Base-by-base conservation (phyloP, 1,140 invertebrate species). In the Hormaphis cornu region DNA sequence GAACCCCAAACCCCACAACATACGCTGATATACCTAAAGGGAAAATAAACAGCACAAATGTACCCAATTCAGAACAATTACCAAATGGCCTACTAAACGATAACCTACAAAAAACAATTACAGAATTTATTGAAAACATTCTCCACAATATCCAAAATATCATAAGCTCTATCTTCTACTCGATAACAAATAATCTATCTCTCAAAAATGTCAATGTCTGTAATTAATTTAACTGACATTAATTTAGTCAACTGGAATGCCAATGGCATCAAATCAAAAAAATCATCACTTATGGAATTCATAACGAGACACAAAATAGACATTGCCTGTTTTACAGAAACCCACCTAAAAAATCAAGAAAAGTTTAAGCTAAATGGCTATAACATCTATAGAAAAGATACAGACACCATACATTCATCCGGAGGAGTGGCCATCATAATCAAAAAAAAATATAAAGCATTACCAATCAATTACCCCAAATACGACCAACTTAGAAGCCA, bases 241-340 rank as follows among this genome's bases (percentile, higher is more conserved):
- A 40, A 40, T 8, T 40, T 40, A 40, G 37, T 40, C 14, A 40
- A 40, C 37, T 40, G 7, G 37, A 52, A 52, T 52, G 48, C 22
- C 48, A 52, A 52, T 18, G 48, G 48, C 22, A 53, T 53, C 22
- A 53, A 26, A 26, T 24, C 22, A 53, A 53, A 7, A 24, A 53
- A 53, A 53, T 53, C 50, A 26, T 26, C 50, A 24, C 35, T 69
- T 50, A 20, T 37, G 24, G 40, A 28, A 30, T 69, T 44, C 37
- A 30, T 69, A 30, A 46, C 40, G 20, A 48, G 26, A 18, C 35
- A 69, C 42, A 44, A 42, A 42, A 42, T 69, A 18, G 61, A 69
- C 46, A 46, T 69, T n/a, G 16, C 16, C 4, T 20, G 30, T 20
- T 7, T 69, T 53, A 69, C 61, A 37, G 61, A 69, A 44, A 69